Base-by-base conservation (phyloP, 2,888 invertebrate species). In the Pandemis heparana region DNA sequence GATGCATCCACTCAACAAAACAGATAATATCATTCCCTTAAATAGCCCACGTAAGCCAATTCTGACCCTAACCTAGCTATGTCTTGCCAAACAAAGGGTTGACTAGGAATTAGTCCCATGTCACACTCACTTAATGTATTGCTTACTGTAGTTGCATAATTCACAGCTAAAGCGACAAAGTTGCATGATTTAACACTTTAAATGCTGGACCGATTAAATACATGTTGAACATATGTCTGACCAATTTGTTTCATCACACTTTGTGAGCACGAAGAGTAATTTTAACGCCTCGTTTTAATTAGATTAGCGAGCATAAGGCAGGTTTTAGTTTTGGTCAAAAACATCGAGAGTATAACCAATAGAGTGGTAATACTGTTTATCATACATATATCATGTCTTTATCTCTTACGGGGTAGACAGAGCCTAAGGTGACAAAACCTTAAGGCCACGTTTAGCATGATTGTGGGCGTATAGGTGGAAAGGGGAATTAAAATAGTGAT, bases 181-280 rank as follows among this genome's bases (percentile, higher is more conserved):
- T 67, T 64, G n/a, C 41, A 43, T 70, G 62, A 61, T 18, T 48
- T 60, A 53, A 56, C 46, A 51, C 61, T 74, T 65, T 41, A 12
- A 43, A 70, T 53, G 70, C 23, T 60, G 14, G n/a, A 16, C n/a
- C 53, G 60, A n/a, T 60, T 60, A 60, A 48, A 16, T 65, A 7
- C 67, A 77, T 70, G 78, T 71, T 48, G 43, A 76, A 77, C 84
- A 83, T 83, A 81, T 83, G 85, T 80, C 72, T 75, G 74, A 76
- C 73, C 71, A 75, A 71, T 75, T 67, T 62, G 71, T 62, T 71
- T 16, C 46, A 39, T 56, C 67, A 72, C 72, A 51, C 32, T 71
- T 46, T 38, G 56, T 62, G 59, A 71, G 23, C 53, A 62, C 61
- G 69, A 10, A 56, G 53, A 48, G 59, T 62, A 41, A 62, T 62